A percentile compares a stretch with the other conserved stretches of the same genome.
phyloP scores from a whole-genome alignment of 2,797 vertebrate genomes.

The Acanthopagrus latus region DNA sequence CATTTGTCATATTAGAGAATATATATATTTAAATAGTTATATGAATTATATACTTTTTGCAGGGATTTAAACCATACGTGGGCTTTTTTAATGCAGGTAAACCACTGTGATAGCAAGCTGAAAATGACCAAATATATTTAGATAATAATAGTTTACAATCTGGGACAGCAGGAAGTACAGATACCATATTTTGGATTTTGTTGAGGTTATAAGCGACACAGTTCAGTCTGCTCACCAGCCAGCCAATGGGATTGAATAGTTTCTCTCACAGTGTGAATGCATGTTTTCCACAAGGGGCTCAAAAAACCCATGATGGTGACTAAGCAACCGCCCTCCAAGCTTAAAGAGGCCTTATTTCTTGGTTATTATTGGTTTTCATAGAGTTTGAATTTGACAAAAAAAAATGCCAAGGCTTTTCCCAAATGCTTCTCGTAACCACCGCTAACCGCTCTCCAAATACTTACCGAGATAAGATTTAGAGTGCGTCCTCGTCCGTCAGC shows the following conservation, averaged over 20 bases:
- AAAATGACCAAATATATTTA: too few relatives aligned
- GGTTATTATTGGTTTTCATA: background rate
- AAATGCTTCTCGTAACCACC: background rate
- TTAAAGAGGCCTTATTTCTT: conserved; percentile 38
- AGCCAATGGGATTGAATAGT: background rate
- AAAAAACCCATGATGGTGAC: background rate
- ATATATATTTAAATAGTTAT: too few relatives aligned
- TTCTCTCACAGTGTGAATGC: conserved; percentile 20
- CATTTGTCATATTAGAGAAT: background rate
- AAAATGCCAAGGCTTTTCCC: background rate
- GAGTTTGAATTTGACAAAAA: background rate
- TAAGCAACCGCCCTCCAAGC: background rate
- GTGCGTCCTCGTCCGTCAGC: background rate
- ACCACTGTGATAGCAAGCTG: too few relatives aligned
- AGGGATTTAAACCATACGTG: too few relatives aligned
- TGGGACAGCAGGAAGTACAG: too few relatives aligned
- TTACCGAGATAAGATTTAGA: background rate
- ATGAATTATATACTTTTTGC: too few relatives aligned
- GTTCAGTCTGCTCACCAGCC: background rate
- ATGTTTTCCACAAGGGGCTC: background rate
- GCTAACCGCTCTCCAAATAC: background rate
- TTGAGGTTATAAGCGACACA: background rate
- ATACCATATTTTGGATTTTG: background rate
- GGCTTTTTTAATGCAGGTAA: too few relatives aligned
- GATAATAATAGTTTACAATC: too few relatives aligned